phyloP scores from a whole-genome alignment of 1,140 invertebrate genomes.

The Drosophila orosa region DNA sequence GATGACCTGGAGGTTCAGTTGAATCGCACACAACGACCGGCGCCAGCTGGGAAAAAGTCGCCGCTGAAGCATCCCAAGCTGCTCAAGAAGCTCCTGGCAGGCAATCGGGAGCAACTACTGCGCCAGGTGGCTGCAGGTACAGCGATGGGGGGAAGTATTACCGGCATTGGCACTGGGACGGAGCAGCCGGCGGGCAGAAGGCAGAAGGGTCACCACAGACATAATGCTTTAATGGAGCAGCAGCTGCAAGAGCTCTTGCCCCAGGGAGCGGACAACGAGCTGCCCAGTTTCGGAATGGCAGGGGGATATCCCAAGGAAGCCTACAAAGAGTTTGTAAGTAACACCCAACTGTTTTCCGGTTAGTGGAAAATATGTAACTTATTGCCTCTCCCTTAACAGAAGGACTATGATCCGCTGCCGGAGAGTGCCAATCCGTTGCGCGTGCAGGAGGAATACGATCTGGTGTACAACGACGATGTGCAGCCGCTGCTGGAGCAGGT shows the following conservation, averaged over 20 bases:
- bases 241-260: constrained; percentile 69
- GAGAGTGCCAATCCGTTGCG: constrained; percentile 60
- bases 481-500: constrained; percentile 58
- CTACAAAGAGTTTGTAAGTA: constrained; percentile 69
- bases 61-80: constrained; percentile 83
- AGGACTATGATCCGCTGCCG: constrained; percentile 55
- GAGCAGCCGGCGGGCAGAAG: constrained; percentile 39
- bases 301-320: constrained; percentile 52
- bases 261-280: constrained; percentile 54
- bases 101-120: constrained; percentile 70
- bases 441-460: constrained; percentile 64
- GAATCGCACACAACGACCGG: constrained; percentile 73
- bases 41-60: constrained; percentile 63
- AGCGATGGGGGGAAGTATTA: neutral
- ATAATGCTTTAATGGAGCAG: constrained; percentile 48
- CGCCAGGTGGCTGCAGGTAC: constrained; percentile 50
- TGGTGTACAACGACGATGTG: constrained; percentile 73
- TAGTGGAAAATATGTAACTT: neutral
- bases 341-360: neutral
- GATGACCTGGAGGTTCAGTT: constrained; percentile 81
- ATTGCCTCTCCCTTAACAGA: constrained; percentile 26
- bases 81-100: constrained; percentile 76
- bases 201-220: constrained; percentile 53
- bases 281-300: constrained; percentile 49
- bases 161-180: constrained; percentile 1